These are phyloP conservation scores for Drosophila pseudoobscura DNA, from an alignment of 1,140 invertebrate species.

Conservation along the genomic window DNA sequence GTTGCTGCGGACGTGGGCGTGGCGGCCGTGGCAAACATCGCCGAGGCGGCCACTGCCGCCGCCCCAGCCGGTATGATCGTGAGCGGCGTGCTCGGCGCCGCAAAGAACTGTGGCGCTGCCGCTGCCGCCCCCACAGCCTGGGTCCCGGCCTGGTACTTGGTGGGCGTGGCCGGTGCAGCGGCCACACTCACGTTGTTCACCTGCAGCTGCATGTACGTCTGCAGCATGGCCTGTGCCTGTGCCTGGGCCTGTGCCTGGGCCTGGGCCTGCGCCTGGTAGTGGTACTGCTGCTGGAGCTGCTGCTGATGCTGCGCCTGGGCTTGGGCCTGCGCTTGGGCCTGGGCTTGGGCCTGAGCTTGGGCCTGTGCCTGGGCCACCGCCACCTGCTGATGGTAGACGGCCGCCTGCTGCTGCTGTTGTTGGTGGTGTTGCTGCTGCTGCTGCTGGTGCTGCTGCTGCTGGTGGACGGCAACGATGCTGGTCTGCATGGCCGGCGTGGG, in stretches of 20 bases:
- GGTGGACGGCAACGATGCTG: slow-evolving; percentile 58
- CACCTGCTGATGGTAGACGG: slow-evolving; percentile 57
- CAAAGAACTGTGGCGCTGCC: slow-evolving; percentile 61
- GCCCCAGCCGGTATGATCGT: slow-evolving; percentile 75
- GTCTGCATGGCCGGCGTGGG: slow-evolving; percentile 50
- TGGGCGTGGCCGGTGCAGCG: slow-evolving; percentile 67
- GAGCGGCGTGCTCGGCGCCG: slow-evolving; percentile 70
- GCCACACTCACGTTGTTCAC: slow-evolving; percentile 66
- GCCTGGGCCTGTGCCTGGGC: slow-evolving; percentile 53
- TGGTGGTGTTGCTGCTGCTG: slow-evolving; percentile 60
- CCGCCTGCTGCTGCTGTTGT: slow-evolving; percentile 51
- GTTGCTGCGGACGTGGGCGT: slow-evolving; percentile 74
- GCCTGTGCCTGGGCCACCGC: slow-evolving; percentile 49
- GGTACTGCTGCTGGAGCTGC: slow-evolving; percentile 67
- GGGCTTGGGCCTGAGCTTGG: slow-evolving; percentile 59
- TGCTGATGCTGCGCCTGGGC: slow-evolving; percentile 48
- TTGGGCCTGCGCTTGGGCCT: slow-evolving; percentile 56
- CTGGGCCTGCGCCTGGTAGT: slow-evolving; percentile 60
- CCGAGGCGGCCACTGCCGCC: slow-evolving; percentile 64
- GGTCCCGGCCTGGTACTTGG: slow-evolving; percentile 56
- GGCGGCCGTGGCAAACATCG: slow-evolving; percentile 71
- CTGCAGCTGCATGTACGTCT: slow-evolving; percentile 81
- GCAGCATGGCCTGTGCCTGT: slow-evolving; percentile 71
- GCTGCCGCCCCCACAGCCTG: slow-evolving; percentile 9
- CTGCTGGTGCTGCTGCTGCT: slow-evolving; percentile 66